A percentile compares a stretch with the other conserved stretches of the same genome.
Evolutionary conservation across 2,113 vertebrate genomes (phyloP).

Genomic region (Malurus melanocephalus): DNA sequence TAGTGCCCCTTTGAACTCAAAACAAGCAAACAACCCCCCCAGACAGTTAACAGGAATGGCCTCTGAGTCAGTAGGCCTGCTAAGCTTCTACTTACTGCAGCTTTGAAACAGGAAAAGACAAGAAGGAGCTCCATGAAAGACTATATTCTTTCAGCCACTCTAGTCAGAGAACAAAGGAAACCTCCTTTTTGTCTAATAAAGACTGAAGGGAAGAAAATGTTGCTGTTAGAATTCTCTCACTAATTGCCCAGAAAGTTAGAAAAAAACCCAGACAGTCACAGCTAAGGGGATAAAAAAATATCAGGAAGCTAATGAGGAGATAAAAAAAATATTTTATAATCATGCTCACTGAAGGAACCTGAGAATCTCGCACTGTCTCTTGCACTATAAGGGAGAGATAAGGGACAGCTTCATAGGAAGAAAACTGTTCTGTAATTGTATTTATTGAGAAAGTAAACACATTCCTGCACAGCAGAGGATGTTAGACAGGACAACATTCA

Average conservation of each 20-base stretch:
- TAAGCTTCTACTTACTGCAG: neutral
- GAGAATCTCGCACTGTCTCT: neutral
- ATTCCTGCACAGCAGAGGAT: constrained; percentile 11
- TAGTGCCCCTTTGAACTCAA: neutral
- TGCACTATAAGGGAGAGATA: neutral
- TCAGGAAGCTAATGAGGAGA: constrained; percentile 27
- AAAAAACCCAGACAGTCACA: neutral
- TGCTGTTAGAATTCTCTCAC: constrained; percentile 23
- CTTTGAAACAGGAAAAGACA: constrained; percentile 25
- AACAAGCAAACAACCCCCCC: neutral
- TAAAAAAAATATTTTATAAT: constrained; percentile 28
- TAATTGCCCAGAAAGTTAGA: constrained; percentile 40
- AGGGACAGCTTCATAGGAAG: constrained; percentile 17
- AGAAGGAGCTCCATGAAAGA: neutral
- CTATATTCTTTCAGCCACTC: neutral
- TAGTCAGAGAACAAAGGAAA: constrained; percentile 18
- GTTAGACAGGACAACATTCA: neutral
- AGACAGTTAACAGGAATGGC: neutral
- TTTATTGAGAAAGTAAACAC: constrained; percentile 54
- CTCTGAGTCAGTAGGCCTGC: neutral
- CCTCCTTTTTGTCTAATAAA: constrained; percentile 13
- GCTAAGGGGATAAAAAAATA: neutral
- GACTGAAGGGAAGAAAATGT: constrained; percentile 4
- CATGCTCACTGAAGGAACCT: neutral
- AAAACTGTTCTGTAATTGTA: constrained; percentile 33